phyloP scores from a whole-genome alignment of 2,888 invertebrate species.

The Oxystoma pomonae region DNA sequence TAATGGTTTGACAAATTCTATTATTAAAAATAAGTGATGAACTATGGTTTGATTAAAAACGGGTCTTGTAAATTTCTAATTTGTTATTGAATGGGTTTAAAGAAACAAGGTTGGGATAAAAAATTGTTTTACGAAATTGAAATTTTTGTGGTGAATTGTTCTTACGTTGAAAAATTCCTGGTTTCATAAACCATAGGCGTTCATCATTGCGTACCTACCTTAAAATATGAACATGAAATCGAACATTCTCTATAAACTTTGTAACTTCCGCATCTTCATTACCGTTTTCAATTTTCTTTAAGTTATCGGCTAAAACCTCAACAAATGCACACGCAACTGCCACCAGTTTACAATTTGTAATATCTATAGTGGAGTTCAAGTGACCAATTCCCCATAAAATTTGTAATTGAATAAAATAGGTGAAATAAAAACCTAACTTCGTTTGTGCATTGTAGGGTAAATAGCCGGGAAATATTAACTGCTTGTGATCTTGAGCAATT shows the following conservation, averaged over 20 bases:
- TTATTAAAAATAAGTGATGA: no score
- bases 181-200: no score
- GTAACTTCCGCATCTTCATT: not conserved
- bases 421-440: not conserved
- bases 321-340: constrained; percentile 9
- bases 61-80: no score
- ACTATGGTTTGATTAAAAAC: no score
- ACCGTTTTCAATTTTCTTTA: constrained; percentile 3
- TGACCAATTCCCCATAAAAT: not conserved
- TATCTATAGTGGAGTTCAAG: constrained; percentile 9
- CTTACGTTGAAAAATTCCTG: no score
- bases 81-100: no score
- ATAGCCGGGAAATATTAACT: constrained; percentile 4
- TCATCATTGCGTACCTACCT: no score
- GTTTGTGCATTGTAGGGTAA: constrained; percentile 7
- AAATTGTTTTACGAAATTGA: no score
- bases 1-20: no score
- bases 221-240: constrained; percentile 11
- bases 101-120: no score
- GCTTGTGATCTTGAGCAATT: not conserved
- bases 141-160: no score
- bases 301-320: constrained; percentile 6
- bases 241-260: constrained; percentile 6
- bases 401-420: constrained; percentile 3
- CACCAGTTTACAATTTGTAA: constrained; percentile 6